A percentile compares a stretch with the other conserved stretches of the same genome.
phyloP scores from a whole-genome alignment of 53 echinoderm and acorn worm species.

The Crossaster papposus region DNA sequence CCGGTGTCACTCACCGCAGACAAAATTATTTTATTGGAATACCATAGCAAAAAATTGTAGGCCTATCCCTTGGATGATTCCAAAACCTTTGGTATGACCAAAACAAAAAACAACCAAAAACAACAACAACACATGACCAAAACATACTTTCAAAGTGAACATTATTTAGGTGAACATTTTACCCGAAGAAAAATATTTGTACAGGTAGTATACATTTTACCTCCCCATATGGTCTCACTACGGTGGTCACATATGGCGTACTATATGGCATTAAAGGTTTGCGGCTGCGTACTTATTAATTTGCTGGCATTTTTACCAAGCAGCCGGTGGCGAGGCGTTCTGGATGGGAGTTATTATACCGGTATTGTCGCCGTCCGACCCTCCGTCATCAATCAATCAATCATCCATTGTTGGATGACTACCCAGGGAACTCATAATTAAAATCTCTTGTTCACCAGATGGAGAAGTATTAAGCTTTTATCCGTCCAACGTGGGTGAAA shows the following conservation, averaged over 20 bases:
- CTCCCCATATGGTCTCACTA: neutral
- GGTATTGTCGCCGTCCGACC: neutral
- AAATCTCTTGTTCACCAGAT: conserved; percentile 7
- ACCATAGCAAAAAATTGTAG: too few relatives aligned
- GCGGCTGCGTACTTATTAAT: neutral
- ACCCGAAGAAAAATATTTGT: neutral
- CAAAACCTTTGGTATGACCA: too few relatives aligned
- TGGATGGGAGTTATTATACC: neutral
- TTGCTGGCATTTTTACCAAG: neutral
- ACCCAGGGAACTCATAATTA: conserved; percentile 10
- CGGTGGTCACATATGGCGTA: neutral
- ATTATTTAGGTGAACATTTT: neutral
- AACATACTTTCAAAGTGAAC: too few relatives aligned
- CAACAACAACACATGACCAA: too few relatives aligned
- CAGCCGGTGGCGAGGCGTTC: neutral
- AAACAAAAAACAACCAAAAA: too few relatives aligned
- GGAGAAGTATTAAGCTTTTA: neutral
- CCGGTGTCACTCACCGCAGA: too few relatives aligned
- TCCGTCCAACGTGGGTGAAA: neutral
- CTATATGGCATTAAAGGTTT: neutral
- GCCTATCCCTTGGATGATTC: too few relatives aligned
- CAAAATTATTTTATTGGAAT: too few relatives aligned
- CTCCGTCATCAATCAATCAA: neutral
- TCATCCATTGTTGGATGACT: conserved; percentile 16
- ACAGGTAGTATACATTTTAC: neutral